phyloP scores from a whole-genome alignment of 2,113 vertebrate genomes.

The Macroglossus sobrinus region DNA sequence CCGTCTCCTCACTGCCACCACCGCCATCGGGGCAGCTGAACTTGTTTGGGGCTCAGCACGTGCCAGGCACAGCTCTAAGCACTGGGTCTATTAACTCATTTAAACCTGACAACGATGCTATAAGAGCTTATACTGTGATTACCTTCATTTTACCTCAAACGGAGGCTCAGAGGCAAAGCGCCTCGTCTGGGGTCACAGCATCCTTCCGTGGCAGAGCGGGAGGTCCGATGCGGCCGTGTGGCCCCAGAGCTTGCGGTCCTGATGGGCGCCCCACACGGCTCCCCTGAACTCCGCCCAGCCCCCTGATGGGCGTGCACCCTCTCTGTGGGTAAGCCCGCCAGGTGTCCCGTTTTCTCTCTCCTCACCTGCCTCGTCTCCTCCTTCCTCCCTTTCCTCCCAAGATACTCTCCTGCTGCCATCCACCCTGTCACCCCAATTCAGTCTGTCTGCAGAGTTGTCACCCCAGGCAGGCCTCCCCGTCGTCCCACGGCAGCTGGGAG shows the following conservation, averaged over 20 bases:
- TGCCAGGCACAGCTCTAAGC: not conserved
- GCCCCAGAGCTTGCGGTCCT: not conserved
- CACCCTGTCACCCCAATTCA: too few species aligned
- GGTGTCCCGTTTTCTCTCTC: not conserved
- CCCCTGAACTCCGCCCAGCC: too few species aligned
- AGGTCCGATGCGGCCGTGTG: not conserved
- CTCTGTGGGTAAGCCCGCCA: not conserved
- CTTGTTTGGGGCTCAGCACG: not conserved
- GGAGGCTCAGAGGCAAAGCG: not conserved
- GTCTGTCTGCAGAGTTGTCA: not conserved
- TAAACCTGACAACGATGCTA: not conserved
- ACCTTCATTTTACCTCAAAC: not conserved
- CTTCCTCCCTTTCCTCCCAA: too few species aligned
- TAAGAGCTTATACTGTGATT: not conserved
- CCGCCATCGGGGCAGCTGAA: too few species aligned
- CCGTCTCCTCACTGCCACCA: not conserved
- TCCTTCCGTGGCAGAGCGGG: not conserved
- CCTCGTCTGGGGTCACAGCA: not conserved
- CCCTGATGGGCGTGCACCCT: fast-evolving
- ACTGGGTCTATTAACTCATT: not conserved
- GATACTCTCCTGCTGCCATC: not conserved
- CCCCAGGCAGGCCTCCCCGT: not conserved
- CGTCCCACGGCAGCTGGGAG: not conserved
- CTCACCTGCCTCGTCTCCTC: not conserved
- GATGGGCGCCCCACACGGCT: too few species aligned